phyloP scores from a whole-genome alignment of 2,888 invertebrate genomes.

The Hirtodrosophila confusa region DNA sequence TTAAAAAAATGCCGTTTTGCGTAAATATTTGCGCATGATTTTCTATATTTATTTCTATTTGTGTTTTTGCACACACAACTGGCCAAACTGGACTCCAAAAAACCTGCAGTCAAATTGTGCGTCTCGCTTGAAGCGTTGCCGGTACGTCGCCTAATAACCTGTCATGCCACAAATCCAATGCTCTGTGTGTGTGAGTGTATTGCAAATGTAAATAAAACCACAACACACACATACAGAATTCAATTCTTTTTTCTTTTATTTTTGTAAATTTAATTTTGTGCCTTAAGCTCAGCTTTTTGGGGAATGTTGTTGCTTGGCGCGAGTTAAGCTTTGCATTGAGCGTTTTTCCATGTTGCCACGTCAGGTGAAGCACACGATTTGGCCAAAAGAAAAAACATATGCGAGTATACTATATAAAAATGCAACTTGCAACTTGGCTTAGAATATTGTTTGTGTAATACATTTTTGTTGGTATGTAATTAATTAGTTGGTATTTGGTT shows the following conservation, averaged over 20 bases:
- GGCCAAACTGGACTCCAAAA: constrained; percentile 64
- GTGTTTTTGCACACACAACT: constrained; percentile 41
- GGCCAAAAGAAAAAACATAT: constrained; percentile 13
- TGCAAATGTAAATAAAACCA: constrained; percentile 72
- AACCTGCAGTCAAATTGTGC: constrained; percentile 67
- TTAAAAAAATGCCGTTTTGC: constrained; percentile 49
- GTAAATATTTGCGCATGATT: constrained; percentile 45
- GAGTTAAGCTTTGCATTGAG: constrained; percentile 60
- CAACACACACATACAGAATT: constrained; percentile 54
- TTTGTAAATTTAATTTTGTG: constrained; percentile 33
- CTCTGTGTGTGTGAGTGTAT: constrained; percentile 31
- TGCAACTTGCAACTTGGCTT: constrained; percentile 58
- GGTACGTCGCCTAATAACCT: constrained; percentile 81
- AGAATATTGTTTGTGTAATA: constrained; percentile 56
- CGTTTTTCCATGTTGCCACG: constrained; percentile 71
- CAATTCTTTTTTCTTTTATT: constrained; percentile 55
- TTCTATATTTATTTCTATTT: constrained; percentile 54
- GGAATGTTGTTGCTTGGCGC: constrained; percentile 66
- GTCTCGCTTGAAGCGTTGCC: constrained; percentile 65
- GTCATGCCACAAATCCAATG: constrained; percentile 79
- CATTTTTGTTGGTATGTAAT: constrained; percentile 62
- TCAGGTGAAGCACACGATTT: constrained; percentile 66
- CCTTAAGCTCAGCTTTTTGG: constrained; percentile 40
- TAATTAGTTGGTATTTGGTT: constrained; percentile 68
- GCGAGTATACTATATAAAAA: constrained; percentile 8